Percentiles rank a stretch among this genome's conserved stretches.
phyloP scores from a whole-genome alignment of 2,113 vertebrate genomes.

The Atractosteus spatula region DNA sequence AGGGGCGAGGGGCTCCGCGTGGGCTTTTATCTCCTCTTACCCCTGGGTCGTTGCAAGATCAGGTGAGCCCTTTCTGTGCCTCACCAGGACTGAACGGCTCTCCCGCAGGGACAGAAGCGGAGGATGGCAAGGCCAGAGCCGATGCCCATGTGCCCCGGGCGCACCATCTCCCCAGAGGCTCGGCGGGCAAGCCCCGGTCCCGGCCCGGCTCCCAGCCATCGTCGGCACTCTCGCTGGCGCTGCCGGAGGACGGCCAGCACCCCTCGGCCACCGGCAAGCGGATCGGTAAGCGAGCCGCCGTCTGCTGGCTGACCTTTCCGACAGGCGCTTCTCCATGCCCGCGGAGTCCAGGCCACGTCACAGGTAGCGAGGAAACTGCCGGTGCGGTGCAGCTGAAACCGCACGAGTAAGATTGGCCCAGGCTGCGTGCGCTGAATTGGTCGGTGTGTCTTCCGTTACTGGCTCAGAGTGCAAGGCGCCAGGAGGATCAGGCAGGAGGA shows the following conservation, averaged over 20 bases:
- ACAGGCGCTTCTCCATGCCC: too few relatives aligned
- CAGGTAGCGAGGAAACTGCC: too few relatives aligned
- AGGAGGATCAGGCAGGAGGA: too few relatives aligned
- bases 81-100: neutral
- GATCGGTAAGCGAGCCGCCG: slow-evolving; percentile 64
- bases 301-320: too few relatives aligned
- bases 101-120: slow-evolving; percentile 63
- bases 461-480: too few relatives aligned
- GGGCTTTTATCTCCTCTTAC: too few relatives aligned
- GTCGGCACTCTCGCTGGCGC: slow-evolving; percentile 32
- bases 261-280: slow-evolving; percentile 71
- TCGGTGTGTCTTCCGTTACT: too few relatives aligned
- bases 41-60: too few relatives aligned
- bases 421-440: too few relatives aligned
- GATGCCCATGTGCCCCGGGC: slow-evolving; percentile 46
- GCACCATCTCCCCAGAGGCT: slow-evolving; percentile 51
- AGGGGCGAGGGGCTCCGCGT: too few relatives aligned
- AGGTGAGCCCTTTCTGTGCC: too few relatives aligned
- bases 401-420: neutral
- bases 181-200: slow-evolving; percentile 58
- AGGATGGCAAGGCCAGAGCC: slow-evolving; percentile 60
- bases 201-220: slow-evolving; percentile 52
- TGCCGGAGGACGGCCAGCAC: slow-evolving; percentile 53
- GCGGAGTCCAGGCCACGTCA: too few relatives aligned
- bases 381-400: neutral